phyloP scores from a whole-genome alignment of 2,888 invertebrate genomes.

The Margaritifera margaritifera region DNA sequence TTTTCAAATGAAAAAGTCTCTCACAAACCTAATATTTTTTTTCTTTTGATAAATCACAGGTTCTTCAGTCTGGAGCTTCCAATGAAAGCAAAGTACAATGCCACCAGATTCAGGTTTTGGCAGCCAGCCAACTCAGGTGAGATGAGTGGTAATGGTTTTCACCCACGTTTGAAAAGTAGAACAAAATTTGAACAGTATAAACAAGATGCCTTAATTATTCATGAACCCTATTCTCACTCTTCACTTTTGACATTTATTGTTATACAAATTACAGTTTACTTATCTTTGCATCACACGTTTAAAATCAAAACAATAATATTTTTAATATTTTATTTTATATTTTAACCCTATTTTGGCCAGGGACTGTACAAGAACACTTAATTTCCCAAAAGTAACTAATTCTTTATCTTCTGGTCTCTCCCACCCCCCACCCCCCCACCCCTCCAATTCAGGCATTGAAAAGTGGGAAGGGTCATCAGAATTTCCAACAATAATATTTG shows the following conservation, averaged over 20 bases:
- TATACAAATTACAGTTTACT: not conserved
- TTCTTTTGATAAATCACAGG: conserved; percentile 33
- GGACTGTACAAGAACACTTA: too few relatives aligned
- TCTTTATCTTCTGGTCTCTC: too few relatives aligned
- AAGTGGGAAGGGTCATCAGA: too few relatives aligned
- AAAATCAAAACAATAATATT: too few relatives aligned
- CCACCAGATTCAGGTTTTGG: conserved; percentile 73
- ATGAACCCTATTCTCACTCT: not conserved
- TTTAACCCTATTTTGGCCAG: too few relatives aligned
- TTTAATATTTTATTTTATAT: too few relatives aligned
- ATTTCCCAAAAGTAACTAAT: too few relatives aligned
- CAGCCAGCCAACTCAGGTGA: conserved; percentile 71
- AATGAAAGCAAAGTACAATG: conserved; percentile 66
- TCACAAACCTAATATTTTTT: not conserved
- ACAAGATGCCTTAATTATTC: not conserved
- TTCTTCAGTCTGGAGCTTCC: conserved; percentile 67
- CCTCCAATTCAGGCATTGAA: too few relatives aligned
- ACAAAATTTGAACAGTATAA: too few relatives aligned
- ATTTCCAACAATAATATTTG: too few relatives aligned
- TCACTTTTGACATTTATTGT: not conserved
- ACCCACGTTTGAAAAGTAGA: not conserved
- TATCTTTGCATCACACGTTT: not conserved
- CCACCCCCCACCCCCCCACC: too few relatives aligned
- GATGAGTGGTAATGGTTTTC: not conserved
- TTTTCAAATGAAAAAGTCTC: not conserved